A percentile compares a stretch with the other conserved stretches of the same genome.
Conservation (phyloP, 1,140 invertebrate species). For the Drosophila orosa region DNA sequence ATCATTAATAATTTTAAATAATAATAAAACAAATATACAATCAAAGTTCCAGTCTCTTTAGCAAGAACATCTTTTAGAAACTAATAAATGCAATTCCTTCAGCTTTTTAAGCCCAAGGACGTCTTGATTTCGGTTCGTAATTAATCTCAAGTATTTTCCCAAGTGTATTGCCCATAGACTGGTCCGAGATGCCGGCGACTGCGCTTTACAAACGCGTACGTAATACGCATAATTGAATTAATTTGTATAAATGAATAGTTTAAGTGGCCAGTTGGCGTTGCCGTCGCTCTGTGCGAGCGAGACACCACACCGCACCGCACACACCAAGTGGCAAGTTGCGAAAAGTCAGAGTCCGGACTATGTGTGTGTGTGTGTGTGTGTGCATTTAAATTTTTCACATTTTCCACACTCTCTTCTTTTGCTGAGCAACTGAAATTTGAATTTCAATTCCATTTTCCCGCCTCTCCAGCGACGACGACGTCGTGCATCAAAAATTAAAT, state of each 20-base stretch:
- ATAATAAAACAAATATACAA: neutral
- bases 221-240: constrained; percentile 83
- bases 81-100: neutral
- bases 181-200: constrained; percentile 69
- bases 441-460: constrained; percentile 72
- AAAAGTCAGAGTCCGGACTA: constrained; percentile 30
- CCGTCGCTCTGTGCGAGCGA: constrained; percentile 49
- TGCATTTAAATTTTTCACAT: constrained; percentile 77
- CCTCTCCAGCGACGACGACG: constrained; percentile 50
- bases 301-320: constrained; percentile 16
- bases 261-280: constrained; percentile 68
- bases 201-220: constrained; percentile 80
- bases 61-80: neutral
- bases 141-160: neutral
- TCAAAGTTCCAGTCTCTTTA: no score
- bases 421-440: constrained; percentile 70
- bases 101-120: neutral
- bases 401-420: constrained; percentile 56
- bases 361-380: constrained; percentile 42
- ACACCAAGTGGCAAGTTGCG: constrained; percentile 35
- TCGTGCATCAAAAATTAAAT: constrained; percentile 78
- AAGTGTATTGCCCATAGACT: constrained; percentile 22
- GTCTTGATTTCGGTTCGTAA: neutral
- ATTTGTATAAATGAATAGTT: constrained; percentile 83
- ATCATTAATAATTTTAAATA: neutral